These are phyloP conservation scores for Aphrophora alni DNA, from an alignment of 2,888 invertebrate genomes.

Conservation along the genomic window DNA sequence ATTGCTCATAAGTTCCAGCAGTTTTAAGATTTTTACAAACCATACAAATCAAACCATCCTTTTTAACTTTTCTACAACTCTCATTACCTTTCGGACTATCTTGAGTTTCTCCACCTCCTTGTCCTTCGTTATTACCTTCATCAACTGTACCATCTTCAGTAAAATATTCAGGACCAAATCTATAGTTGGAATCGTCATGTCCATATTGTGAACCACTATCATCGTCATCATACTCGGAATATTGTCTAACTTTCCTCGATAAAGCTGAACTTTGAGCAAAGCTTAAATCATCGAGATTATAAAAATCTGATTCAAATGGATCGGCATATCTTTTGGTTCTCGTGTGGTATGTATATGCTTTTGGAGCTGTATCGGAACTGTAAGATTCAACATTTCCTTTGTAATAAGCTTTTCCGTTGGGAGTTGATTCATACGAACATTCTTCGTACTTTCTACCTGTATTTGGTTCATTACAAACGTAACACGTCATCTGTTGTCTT, in stretches of 20 bases:
- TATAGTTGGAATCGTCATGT: constrained; percentile 47
- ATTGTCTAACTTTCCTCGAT: constrained; percentile 33
- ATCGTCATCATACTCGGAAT: constrained; percentile 42
- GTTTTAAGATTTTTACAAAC: constrained; percentile 77
- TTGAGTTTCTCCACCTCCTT: constrained; percentile 33
- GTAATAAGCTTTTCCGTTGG: constrained; percentile 66
- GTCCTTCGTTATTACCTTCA: constrained; percentile 22
- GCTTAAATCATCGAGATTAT: neutral
- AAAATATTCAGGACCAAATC: constrained; percentile 57
- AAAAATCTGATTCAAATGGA: neutral
- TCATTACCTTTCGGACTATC: constrained; percentile 37
- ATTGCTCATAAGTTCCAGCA: constrained; percentile 79
- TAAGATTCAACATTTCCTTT: constrained; percentile 50
- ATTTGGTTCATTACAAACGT: constrained; percentile 75
- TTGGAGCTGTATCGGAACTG: constrained; percentile 37
- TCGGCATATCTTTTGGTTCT: constrained; percentile 12
- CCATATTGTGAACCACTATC: constrained; percentile 36
- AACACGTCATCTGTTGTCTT: constrained; percentile 59
- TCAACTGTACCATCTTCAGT: neutral
- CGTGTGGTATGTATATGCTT: constrained; percentile 12
- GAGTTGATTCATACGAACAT: constrained; percentile 79
- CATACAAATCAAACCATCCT: constrained; percentile 61
- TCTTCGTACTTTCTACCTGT: constrained; percentile 79
- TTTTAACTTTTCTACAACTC: constrained; percentile 56
- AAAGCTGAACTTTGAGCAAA: neutral